A percentile compares a stretch with the other conserved stretches of the same genome.
phyloP scores from a whole-genome alignment of 2,888 invertebrate genomes.

The Eupithecia subfuscata region DNA sequence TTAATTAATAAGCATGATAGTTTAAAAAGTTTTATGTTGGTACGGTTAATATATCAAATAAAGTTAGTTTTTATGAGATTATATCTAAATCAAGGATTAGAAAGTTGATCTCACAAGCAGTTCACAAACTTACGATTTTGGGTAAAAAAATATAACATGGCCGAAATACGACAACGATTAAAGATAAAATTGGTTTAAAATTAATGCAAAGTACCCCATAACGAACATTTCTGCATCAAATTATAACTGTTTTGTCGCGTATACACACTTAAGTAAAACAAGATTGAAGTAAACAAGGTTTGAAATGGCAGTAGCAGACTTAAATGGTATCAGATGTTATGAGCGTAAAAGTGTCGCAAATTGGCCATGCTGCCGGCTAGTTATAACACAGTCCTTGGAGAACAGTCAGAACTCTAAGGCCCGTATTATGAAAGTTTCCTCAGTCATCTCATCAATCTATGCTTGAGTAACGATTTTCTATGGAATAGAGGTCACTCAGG shows the following conservation, averaged over 20 bases:
- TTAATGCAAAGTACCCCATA: conserved; percentile 11
- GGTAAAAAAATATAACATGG: conserved; percentile 4
- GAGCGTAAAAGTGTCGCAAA: conserved; percentile 74
- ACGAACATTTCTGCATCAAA: conserved; percentile 31
- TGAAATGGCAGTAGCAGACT: conserved; percentile 56
- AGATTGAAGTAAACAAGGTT: conserved; percentile 56
- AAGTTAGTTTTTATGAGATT: not conserved
- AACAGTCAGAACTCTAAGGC: conserved; percentile 12
- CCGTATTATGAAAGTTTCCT: too few relatives aligned
- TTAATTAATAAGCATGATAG: too few relatives aligned
- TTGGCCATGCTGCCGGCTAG: conserved; percentile 68
- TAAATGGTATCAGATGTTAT: conserved; percentile 67
- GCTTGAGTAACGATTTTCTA: too few relatives aligned
- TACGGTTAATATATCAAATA: not conserved
- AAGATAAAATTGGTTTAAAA: conserved; percentile 12
- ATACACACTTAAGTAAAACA: conserved; percentile 44
- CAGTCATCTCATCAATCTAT: too few relatives aligned
- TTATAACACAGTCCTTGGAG: conserved; percentile 53
- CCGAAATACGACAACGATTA: not conserved
- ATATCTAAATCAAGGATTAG: not conserved
- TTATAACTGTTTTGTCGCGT: conserved; percentile 26
- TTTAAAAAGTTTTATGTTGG: too few relatives aligned
- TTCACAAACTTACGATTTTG: not conserved
- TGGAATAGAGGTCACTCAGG: too few relatives aligned
- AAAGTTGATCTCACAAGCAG: not conserved